These are phyloP conservation scores for Eilema griseolum DNA, from an alignment of 2,888 invertebrate species.

Conservation along the genomic window DNA sequence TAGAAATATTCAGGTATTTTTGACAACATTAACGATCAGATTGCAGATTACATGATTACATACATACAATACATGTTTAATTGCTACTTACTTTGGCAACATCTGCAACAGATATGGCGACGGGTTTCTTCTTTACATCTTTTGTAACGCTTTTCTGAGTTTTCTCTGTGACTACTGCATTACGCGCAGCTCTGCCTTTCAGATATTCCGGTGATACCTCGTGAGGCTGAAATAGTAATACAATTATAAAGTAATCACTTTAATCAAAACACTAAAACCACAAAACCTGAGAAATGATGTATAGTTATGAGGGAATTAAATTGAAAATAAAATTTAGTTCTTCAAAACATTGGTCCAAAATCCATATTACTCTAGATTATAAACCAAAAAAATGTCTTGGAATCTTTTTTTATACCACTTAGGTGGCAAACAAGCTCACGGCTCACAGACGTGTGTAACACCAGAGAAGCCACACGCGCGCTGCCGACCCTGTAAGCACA, in stretches of 20 bases:
- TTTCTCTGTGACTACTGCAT: constrained; percentile 63
- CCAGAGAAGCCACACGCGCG: too few relatives aligned
- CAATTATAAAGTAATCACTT: not conserved
- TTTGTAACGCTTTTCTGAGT: constrained; percentile 55
- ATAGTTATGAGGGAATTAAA: too few relatives aligned
- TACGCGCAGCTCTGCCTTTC: constrained; percentile 75
- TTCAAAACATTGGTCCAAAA: too few relatives aligned
- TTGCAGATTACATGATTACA: not conserved
- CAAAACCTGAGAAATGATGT: not conserved
- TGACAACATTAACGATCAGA: too few relatives aligned
- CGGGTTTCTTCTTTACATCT: constrained; percentile 73
- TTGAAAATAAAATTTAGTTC: too few relatives aligned
- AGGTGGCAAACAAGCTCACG: too few relatives aligned
- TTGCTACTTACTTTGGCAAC: constrained; percentile 72
- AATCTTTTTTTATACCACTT: too few relatives aligned
- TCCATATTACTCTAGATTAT: too few relatives aligned
- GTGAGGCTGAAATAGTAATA: constrained; percentile 71
- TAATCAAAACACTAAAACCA: not conserved
- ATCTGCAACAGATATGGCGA: constrained; percentile 60
- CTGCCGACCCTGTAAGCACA: too few relatives aligned
- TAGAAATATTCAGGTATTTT: too few relatives aligned
- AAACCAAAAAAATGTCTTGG: too few relatives aligned
- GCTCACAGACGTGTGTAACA: too few relatives aligned
- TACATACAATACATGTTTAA: not conserved
- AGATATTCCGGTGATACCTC: constrained; percentile 83